Evolutionary conservation across 2,888 invertebrate genomes (phyloP), one percentile per base, ranked within the genome.

Genomic region (Asteroscopus sphinx): DNA sequence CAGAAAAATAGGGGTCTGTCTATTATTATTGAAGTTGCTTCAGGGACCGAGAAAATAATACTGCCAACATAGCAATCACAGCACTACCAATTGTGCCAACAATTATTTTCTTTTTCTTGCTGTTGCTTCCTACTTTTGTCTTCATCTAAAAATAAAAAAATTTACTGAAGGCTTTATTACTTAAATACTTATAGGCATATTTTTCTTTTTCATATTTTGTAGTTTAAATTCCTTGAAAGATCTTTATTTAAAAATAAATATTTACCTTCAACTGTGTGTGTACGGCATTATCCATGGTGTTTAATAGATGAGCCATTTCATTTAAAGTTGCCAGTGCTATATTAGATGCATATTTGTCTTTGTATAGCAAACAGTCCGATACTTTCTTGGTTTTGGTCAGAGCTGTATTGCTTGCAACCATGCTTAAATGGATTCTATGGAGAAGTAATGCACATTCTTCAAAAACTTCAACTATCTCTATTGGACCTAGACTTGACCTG

Each of bases 261-360:
- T 21, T 21, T 81, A 94, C 93, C 89, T 91, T 91, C 25, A 92
- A 77, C 61, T 92, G 87, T 46, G 88, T 85, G 56, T 89, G 85
- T 60, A 93, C 58, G 36, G 88, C 73, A 54, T 86, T 81, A 45
- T 94, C 92, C 89, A 94, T 93, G 9, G 89, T 87, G 76, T 93
- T 90, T 33, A 93, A 80, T 60, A 89, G 83, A 35, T 76, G 86
- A 21, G 80, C 85, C 21, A 94, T 90, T 79, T 92, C 90, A 79
- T 80, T 85, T 12, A 93, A 57, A 32, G 92, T 93, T 30, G 77
- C 68, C 11, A 92, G 68, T 16, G 92, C 90, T 53, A 94, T 79
- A 61, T 91, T 86, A 17, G 94, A 93, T 35, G 93, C 91, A 83
- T 88, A 92, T 76, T 90, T 89, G 55, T 94, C 92, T 80, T 88